phyloP scores from a whole-genome alignment of 1,140 invertebrate genomes.

The Thalassaphorura encarpata region DNA sequence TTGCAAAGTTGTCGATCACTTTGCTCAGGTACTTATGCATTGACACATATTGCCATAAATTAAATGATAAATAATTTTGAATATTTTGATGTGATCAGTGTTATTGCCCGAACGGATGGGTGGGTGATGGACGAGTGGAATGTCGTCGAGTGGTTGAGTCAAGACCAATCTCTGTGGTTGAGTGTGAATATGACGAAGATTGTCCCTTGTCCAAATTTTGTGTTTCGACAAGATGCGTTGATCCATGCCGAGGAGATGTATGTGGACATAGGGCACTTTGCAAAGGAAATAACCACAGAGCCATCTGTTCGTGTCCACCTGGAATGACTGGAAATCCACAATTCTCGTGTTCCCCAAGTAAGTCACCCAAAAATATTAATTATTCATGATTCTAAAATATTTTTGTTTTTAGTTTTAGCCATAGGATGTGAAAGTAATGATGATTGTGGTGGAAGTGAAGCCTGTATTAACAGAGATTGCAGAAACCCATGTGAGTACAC shows the following conservation, averaged over 20 bases:
- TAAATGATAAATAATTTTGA: background rate
- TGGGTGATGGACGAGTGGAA: constrained; percentile 27
- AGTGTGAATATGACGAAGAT: constrained; percentile 46
- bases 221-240: constrained; percentile 36
- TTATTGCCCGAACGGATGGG: background rate
- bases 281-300: constrained; percentile 52
- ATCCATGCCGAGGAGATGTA: constrained; percentile 42
- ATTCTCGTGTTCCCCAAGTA: constrained; percentile 54
- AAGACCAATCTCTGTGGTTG: too few relatives aligned
- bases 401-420: too few relatives aligned
- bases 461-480: too few relatives aligned
- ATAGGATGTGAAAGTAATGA: too few relatives aligned
- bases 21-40: constrained; percentile 34
- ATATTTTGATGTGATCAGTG: background rate
- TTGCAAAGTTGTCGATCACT: constrained; percentile 70
- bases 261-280: constrained; percentile 54
- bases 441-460: constrained; percentile 34
- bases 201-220: constrained; percentile 43
- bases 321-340: constrained; percentile 64
- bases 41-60: background rate
- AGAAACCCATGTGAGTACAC: constrained; percentile 60
- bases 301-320: constrained; percentile 52
- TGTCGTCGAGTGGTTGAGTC: too few relatives aligned
- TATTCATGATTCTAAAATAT: constrained; percentile 31
- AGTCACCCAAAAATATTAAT: too few relatives aligned